Evolutionary conservation across 2,797 vertebrate species (phyloP), one percentile per base, ranked within the genome.

Genomic region (Eulemur mongoz): DNA sequence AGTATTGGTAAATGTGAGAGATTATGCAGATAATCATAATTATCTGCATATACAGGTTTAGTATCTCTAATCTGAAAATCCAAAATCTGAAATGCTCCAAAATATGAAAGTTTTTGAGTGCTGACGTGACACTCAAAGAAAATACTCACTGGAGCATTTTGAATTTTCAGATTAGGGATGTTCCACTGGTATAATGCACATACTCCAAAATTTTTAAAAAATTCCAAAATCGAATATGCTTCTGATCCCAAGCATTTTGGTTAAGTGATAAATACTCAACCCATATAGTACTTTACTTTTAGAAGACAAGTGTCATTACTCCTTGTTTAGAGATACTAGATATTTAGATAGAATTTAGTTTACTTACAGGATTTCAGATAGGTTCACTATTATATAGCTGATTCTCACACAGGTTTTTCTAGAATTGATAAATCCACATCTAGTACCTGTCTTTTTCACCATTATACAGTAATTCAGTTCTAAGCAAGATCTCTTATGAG

Each of bases 391-490:
- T 80, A 2, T 72, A n/a, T 87, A 93, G 73, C 30, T 85, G 63
- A 85, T 85, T 91, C 43, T 92, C 23, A 38, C 61, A 40, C 23
- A 85, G 32, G 81, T 84, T 10, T 84, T 91, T 93, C 20, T 78
- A 78, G 83, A 76, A 40, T 59, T 38, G 22, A 8, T 89, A 54
- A 92, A 48, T 89, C 52, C 40, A 50, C 48, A 65, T 82, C n/a
- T 76, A 45, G n/a, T 76, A 85, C 6, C 22, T 22, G n/a, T 91
- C 75, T 69, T 95, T 35, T 84, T 91, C 32, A 69, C 65, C 67
- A 84, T 22, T 80, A 52, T n/a, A 38, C 25, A 59, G 25, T 89
- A 52, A 81, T 72, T 96, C 38, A 92, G 79, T 85, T 91, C 86
- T 78, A 79, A 89, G 82, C 57, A 84, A 30, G 38, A 69, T 45